Base-by-base conservation (phyloP, 2,888 invertebrate species). In the Caenorhabditis sinica region DNA sequence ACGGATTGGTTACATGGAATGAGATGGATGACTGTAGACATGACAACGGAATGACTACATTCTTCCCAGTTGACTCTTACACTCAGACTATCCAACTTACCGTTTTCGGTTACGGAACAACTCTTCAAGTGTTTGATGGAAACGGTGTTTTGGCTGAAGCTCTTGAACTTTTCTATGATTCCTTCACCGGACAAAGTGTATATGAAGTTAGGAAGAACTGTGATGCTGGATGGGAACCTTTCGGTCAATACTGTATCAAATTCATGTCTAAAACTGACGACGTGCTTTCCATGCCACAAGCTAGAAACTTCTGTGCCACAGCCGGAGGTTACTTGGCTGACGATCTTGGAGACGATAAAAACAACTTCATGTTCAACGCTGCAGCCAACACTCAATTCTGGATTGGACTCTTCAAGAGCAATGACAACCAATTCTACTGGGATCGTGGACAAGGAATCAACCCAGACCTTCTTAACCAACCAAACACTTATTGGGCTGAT, bases 21-120 rank as follows among this genome's bases (percentile, higher is more conserved):
- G 15, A 17, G 28, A 11, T 56, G 15, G 56, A 56, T 23, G 86
- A 88, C 53, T 88, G 88, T 60, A 75, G 75, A 23, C 66, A 66
- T 13, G 82, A 82, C 40, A 58, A 63, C 56, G 74, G 82, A 25
- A 56, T 82, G 20, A 69, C 69, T 30, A 77, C 82, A 0, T 89
- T 85, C 77, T 85, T 90, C 87, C 89, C 88, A 15, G 77, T 90
- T 25, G 90, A 90, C 65, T 85, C 87, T 6, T 90, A 88, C 85
- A 86, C 88, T 45, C 90, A 90, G 49, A 88, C 88, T 0, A 61
- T 89, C 36, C 83, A 83, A 58, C 51, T 88, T 33, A 79, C 76
- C 68, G 74, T 79, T 13, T 82, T 75, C 63, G 89, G 88, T 60
- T 80, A 82, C 61, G 74, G 84, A 33, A 80, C 85, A 25, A 60